phyloP scores from a whole-genome alignment of 2,797 vertebrate species.

The Morelia viridis region DNA sequence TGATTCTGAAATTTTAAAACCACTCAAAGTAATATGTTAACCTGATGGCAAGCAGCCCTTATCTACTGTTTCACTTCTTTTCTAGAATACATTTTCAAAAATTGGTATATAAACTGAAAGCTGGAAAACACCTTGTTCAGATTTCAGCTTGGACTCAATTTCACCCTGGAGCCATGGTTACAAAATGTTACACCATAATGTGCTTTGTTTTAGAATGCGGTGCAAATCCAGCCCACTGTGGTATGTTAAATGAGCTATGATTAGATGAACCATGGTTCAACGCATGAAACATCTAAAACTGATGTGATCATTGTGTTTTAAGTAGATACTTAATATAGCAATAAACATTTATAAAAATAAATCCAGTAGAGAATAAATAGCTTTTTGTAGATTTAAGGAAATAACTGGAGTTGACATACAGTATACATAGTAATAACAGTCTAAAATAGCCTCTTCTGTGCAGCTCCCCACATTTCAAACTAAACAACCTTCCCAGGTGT shows the following conservation, averaged over 20 bases:
- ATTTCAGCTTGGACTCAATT: not conserved
- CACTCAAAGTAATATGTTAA: slow-evolving; percentile 46
- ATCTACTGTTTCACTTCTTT: not conserved
- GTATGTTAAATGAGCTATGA: not conserved
- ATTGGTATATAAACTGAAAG: not conserved
- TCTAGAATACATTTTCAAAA: not conserved
- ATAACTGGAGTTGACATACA: slow-evolving; percentile 34
- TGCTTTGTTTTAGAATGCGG: not conserved
- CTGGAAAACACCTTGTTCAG: not conserved
- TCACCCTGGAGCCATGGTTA: too few relatives aligned
- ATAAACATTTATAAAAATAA: not conserved
- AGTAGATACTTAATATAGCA: not conserved
- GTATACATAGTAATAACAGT: slow-evolving; percentile 2
- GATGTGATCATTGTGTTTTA: not conserved
- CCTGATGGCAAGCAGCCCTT: not conserved
- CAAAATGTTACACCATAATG: not conserved
- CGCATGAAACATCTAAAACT: not conserved
- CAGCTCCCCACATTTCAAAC: not conserved
- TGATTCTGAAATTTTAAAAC: slow-evolving; percentile 22
- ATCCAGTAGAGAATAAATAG: not conserved
- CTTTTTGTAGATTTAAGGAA: not conserved
- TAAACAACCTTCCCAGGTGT: not conserved
- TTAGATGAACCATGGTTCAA: not conserved
- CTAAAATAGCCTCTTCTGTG: not conserved
- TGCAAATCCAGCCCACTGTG: not conserved